These are phyloP conservation scores for Catostomus latipinnis DNA, from an alignment of 2,797 vertebrate species.

Conservation along the genomic window DNA sequence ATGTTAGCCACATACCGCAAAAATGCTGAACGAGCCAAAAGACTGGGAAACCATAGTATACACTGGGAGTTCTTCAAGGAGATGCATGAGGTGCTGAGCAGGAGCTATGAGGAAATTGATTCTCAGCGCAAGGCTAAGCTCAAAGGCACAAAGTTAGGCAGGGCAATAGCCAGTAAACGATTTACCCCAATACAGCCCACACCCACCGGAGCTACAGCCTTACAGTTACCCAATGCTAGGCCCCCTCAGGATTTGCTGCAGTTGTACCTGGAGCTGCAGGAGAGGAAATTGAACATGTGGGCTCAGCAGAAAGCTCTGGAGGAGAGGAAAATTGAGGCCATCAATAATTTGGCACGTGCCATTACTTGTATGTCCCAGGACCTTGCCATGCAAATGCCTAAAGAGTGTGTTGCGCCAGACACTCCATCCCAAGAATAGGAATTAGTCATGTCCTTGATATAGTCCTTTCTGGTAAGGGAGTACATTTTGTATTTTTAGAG, in stretches of 20 bases:
- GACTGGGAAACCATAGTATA: slow-evolving; percentile 70
- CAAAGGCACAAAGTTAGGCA: slow-evolving; percentile 69
- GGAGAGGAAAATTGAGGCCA: slow-evolving; percentile 83
- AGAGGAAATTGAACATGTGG: slow-evolving; percentile 85
- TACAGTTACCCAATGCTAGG: slow-evolving; percentile 48
- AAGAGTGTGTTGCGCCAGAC: slow-evolving; percentile 50
- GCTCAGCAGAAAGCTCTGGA: slow-evolving; percentile 82
- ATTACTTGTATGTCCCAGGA: slow-evolving; percentile 78
- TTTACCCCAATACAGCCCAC: slow-evolving; percentile 80
- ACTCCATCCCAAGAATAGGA: slow-evolving; percentile 17
- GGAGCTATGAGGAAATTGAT: slow-evolving; percentile 75
- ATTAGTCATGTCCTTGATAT: neutral
- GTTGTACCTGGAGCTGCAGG: slow-evolving; percentile 83
- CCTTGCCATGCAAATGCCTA: slow-evolving; percentile 56
- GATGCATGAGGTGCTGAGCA: slow-evolving; percentile 78
- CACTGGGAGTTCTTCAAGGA: slow-evolving; percentile 83
- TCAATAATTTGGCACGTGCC: slow-evolving; percentile 81
- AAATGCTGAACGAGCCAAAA: slow-evolving; percentile 75
- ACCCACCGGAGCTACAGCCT: slow-evolving; percentile 62
- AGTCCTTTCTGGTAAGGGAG: neutral
- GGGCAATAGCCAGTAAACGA: slow-evolving; percentile 75
- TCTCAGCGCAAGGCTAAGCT: slow-evolving; percentile 74
- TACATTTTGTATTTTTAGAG: neutral
- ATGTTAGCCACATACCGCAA: slow-evolving; percentile 82
- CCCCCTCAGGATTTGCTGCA: slow-evolving; percentile 80